These are phyloP conservation scores for Xerus rutilus DNA, from an alignment of 2,797 vertebrate species.

Conservation along the genomic window DNA sequence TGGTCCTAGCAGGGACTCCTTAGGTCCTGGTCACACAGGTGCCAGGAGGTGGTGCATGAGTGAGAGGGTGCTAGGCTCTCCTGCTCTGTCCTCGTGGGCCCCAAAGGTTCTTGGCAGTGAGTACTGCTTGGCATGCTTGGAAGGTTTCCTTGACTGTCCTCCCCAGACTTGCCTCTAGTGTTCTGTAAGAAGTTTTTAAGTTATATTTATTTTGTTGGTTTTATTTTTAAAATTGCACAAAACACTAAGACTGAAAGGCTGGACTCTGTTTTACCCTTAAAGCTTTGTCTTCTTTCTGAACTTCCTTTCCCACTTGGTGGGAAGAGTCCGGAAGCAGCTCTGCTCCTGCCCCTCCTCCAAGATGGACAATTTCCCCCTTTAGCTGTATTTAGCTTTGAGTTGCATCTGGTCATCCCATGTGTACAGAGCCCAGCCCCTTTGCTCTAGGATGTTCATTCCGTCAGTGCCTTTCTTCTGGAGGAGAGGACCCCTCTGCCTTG, in stretches of 20 bases:
- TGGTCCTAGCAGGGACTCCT: neutral
- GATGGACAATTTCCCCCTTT: neutral
- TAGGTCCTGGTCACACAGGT: neutral
- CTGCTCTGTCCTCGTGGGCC: neutral
- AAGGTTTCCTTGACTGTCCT: conserved; percentile 70
- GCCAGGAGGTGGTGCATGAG: neutral
- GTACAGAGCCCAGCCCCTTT: conserved; percentile 75
- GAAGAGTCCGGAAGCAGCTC: conserved; percentile 53
- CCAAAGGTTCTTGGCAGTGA: neutral
- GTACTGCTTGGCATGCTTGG: conserved; percentile 71
- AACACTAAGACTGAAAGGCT: conserved; percentile 89
- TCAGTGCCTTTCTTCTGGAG: conserved; percentile 80
- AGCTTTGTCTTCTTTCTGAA: conserved; percentile 79
- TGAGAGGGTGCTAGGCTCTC: neutral
- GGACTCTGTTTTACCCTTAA: conserved; percentile 56
- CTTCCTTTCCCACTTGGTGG: conserved; percentile 65
- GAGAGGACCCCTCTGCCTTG: conserved; percentile 18
- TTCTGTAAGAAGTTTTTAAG: conserved; percentile 87
- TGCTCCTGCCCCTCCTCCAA: neutral
- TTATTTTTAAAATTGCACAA: conserved; percentile 88
- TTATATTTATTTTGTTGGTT: conserved; percentile 90
- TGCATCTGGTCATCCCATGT: conserved; percentile 16
- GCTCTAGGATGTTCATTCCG: conserved; percentile 71
- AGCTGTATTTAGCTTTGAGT: conserved; percentile 86
- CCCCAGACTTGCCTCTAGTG: conserved; percentile 82